These are phyloP conservation scores for Callinectes sapidus DNA, from an alignment of 2,888 invertebrate species.

Conservation along the genomic window DNA sequence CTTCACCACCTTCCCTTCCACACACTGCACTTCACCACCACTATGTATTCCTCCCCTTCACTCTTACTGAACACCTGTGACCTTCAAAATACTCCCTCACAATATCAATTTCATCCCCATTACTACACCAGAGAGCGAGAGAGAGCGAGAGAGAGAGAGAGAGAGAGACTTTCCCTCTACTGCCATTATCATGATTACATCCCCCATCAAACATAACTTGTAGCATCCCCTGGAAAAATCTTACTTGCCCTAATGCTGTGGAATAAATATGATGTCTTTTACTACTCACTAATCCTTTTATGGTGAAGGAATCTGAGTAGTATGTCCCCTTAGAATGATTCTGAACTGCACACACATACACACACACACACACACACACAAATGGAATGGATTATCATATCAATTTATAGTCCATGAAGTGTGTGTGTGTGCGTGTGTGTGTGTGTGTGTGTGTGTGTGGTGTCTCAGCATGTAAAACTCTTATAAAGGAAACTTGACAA, in stretches of 20 bases:
- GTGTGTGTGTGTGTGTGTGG: too few species aligned
- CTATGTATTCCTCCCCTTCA: neutral
- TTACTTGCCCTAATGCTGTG: neutral
- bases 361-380: neutral
- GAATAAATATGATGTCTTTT: too few species aligned
- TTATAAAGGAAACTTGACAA: neutral
- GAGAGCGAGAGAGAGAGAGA: neutral
- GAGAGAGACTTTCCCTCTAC: neutral
- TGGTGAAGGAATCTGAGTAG: too few species aligned
- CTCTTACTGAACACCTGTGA: neutral
- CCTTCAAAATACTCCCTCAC: neutral
- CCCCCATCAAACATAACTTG: neutral
- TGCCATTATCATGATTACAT: neutral
- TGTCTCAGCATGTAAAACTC: neutral
- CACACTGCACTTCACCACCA: neutral
- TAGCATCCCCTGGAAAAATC: neutral
- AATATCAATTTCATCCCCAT: neutral
- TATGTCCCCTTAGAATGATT: neutral
- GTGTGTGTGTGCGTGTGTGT: too few species aligned
- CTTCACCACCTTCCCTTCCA: neutral
- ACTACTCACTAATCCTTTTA: too few species aligned
- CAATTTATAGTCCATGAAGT: neutral
- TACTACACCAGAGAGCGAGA: neutral
- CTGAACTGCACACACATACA: neutral
- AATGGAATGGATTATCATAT: neutral